These are phyloP conservation scores for Cyphomyrmex costatus DNA, from an alignment of 1,140 invertebrate species.

Conservation along the genomic window DNA sequence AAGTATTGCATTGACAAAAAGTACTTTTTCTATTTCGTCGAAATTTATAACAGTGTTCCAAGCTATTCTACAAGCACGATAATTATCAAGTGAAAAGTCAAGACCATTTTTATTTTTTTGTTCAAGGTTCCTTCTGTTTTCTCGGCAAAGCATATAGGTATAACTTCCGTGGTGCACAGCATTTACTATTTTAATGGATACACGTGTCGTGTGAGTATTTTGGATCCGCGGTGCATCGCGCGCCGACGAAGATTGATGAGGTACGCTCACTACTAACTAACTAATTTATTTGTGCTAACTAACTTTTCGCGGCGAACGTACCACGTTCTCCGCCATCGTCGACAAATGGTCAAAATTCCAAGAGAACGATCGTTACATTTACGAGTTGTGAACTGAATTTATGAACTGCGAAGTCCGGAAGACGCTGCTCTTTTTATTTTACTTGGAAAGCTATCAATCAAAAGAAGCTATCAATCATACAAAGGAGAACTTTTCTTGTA, in stretches of 20 bases:
- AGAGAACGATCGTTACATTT: conserved; percentile 30
- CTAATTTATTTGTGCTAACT: conserved; percentile 64
- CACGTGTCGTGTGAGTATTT: conserved; percentile 83
- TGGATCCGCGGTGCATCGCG: conserved; percentile 72
- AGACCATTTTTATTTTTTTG: background rate
- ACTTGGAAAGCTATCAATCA: no score
- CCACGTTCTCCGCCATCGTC: conserved; percentile 11
- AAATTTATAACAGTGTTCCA: background rate
- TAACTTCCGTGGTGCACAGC: conserved; percentile 49
- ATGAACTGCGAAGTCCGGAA: no score
- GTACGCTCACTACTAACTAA: conserved; percentile 81
- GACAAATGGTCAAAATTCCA: conserved; percentile 79
- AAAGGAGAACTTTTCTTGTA: background rate
- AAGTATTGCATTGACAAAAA: conserved; percentile 5
- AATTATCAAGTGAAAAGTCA: background rate
- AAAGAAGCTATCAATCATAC: background rate
- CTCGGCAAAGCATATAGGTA: conserved; percentile 16
- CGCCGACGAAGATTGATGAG: conserved; percentile 85
- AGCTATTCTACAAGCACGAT: background rate
- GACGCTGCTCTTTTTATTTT: background rate
- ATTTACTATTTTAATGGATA: conserved; percentile 80
- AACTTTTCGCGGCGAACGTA: conserved; percentile 50
- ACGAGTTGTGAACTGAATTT: conserved; percentile 12
- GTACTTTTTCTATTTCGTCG: background rate
- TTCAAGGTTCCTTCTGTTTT: background rate